A percentile compares a stretch with the other conserved stretches of the same genome.
Evolutionary conservation across 2,888 invertebrate genomes (phyloP).

Genomic region (Gymnoscelis rufifasciata): DNA sequence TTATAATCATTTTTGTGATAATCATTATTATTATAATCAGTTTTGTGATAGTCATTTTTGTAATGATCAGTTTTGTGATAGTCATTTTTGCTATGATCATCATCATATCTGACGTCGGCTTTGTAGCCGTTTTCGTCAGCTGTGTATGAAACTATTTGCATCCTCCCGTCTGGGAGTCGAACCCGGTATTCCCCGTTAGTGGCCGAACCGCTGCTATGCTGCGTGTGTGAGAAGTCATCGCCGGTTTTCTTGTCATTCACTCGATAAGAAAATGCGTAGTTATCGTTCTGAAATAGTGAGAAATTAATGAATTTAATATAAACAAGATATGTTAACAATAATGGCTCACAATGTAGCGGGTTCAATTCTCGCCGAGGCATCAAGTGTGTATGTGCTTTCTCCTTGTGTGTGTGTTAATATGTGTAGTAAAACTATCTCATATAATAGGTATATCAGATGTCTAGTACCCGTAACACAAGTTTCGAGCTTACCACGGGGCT

Average conservation of each 20-base stretch:
- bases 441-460: too few relatives aligned
- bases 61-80: constrained; percentile 30
- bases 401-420: too few relatives aligned
- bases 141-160: constrained; percentile 82
- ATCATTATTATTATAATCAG: constrained; percentile 21
- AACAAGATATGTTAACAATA: not conserved
- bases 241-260: constrained; percentile 81
- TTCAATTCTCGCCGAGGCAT: too few relatives aligned
- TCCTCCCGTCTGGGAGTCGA: constrained; percentile 82
- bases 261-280: constrained; percentile 83
- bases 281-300: constrained; percentile 52
- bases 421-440: too few relatives aligned
- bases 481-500: too few relatives aligned
- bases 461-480: too few relatives aligned
- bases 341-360: too few relatives aligned
- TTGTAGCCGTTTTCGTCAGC: constrained; percentile 84
- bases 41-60: constrained; percentile 28
- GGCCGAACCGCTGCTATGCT: constrained; percentile 80
- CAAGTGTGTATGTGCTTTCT: too few relatives aligned
- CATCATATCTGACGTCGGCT: constrained; percentile 82
- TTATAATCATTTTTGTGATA: constrained; percentile 2
- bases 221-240: constrained; percentile 83
- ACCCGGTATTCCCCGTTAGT: constrained; percentile 84
- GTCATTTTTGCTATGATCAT: constrained; percentile 39
- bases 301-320: not conserved